Base-by-base conservation (phyloP, 2,888 invertebrate species). In the Zeuzera pyrina region DNA sequence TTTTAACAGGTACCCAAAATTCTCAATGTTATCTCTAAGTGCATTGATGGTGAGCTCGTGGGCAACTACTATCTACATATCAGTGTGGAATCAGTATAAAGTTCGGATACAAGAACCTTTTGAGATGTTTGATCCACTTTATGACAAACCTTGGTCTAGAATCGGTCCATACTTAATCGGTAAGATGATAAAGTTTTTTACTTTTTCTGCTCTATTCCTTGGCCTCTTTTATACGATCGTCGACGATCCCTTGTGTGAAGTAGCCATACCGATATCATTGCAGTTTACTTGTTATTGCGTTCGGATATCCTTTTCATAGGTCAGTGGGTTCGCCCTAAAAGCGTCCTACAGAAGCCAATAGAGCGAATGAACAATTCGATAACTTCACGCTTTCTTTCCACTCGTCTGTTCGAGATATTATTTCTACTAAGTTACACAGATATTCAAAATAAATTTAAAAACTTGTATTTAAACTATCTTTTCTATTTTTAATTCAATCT, bases 121-220 rank as follows among this genome's bases (percentile, higher is more conserved):
- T 51, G 92, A 92, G 43, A 87, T 93, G 54, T 93, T 93, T 64
- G 92, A 93, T 67, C 88, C 91, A 42, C 74, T 93, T 4, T 93
- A 93, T 60, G 92, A 93, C 67, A 93, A 93, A 52, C 93, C 93
- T 5, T 93, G 93, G 93, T 86, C 91, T 40, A 85, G 93, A 50
- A 88, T 92, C 13, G 92, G 92, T 5, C 90, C 93, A 6, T 93
- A 93, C 63, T 86, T 93, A 54, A 81, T 93, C 30, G 93, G 93
- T 87, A 64, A 83, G 78, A 15, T 4, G 24, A 24, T 24, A 24
- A 24, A 24, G n/a, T 10, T 28, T 15, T 28, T 15, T 15, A 19
- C 19, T 28, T 10, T 28, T 12, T 12, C 13, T 11, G 25, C 12
- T 25, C 8, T 12, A 25, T 25, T 12, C 12, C 25, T 13, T 8